A percentile compares a stretch with the other conserved stretches of the same genome.
phyloP scores from a whole-genome alignment of 1,140 invertebrate genomes.

The Sarcophaga bullata region DNA sequence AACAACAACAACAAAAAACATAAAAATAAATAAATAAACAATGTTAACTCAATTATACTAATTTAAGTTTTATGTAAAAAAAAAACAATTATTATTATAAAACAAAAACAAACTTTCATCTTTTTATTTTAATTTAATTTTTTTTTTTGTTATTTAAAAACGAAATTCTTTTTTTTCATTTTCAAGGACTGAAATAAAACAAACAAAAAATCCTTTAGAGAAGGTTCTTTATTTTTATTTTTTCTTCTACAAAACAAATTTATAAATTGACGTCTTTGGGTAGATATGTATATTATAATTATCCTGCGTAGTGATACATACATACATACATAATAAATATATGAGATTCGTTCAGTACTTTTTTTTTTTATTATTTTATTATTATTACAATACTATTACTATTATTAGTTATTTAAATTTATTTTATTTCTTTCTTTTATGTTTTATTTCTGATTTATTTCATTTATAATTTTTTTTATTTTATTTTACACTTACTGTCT shows the following conservation, averaged over 20 bases:
- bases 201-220: conserved; percentile 43
- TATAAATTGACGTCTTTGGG: neutral
- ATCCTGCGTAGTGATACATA: too few species aligned
- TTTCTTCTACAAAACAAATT: conserved; percentile 42
- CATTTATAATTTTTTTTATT: neutral
- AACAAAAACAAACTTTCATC: conserved; percentile 29
- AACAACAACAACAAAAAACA: too few species aligned
- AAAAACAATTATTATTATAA: neutral
- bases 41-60: conserved; percentile 41
- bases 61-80: conserved; percentile 44
- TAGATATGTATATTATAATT: neutral
- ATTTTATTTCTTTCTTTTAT: neutral
- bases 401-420: conserved; percentile 16
- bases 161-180: conserved; percentile 15
- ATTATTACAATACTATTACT: neutral
- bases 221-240: neutral
- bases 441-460: too few species aligned
- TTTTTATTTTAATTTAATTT: conserved; percentile 28
- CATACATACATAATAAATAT: too few species aligned
- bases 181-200: conserved; percentile 43
- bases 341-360: too few species aligned
- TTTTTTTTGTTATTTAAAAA: neutral
- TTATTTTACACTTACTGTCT: neutral
- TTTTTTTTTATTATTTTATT: too few species aligned
- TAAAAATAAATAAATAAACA: neutral